These are phyloP conservation scores for Euwallacea fornicatus DNA, from an alignment of 1,140 invertebrate species.

Conservation along the genomic window DNA sequence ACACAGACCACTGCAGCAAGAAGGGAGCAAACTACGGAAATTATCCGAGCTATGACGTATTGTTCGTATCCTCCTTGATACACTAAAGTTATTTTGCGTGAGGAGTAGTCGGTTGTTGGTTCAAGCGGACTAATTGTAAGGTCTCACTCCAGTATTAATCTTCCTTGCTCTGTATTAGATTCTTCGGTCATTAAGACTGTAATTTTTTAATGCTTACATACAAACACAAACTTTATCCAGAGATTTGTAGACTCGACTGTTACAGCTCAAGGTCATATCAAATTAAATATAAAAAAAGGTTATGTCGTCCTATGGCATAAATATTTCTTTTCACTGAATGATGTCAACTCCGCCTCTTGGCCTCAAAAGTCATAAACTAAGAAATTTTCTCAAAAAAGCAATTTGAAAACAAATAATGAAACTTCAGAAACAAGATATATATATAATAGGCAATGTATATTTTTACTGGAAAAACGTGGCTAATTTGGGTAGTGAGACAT, in stretches of 20 bases:
- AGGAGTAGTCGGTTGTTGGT: conserved; percentile 58
- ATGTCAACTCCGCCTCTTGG: too few species aligned
- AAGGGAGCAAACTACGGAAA: conserved; percentile 56
- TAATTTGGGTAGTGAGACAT: too few species aligned
- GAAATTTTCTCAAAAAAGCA: too few species aligned
- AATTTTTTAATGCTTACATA: conserved; percentile 52
- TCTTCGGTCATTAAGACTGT: background rate
- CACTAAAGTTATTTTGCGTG: conserved; percentile 57
- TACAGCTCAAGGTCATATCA: conserved; percentile 45
- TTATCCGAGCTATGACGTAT: conserved; percentile 55
- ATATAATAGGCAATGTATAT: too few species aligned
- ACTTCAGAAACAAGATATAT: too few species aligned
- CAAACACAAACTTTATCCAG: conserved; percentile 56
- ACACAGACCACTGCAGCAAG: conserved; percentile 60
- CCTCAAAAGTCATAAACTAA: too few species aligned
- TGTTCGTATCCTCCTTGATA: conserved; percentile 55
- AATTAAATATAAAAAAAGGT: too few species aligned
- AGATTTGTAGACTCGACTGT: conserved; percentile 58
- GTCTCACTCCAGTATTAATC: conserved; percentile 54
- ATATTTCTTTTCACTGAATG: too few species aligned
- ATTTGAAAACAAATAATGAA: too few species aligned
- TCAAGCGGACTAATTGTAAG: conserved; percentile 50
- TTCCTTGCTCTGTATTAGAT: conserved; percentile 53
- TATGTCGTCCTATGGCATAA: too few species aligned
- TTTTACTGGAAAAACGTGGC: too few species aligned